Percentiles rank a stretch among this genome's conserved stretches.
These are phyloP conservation scores for Molorchus minor DNA, from an alignment of 2,888 invertebrate genomes.

Conservation along the genomic window DNA sequence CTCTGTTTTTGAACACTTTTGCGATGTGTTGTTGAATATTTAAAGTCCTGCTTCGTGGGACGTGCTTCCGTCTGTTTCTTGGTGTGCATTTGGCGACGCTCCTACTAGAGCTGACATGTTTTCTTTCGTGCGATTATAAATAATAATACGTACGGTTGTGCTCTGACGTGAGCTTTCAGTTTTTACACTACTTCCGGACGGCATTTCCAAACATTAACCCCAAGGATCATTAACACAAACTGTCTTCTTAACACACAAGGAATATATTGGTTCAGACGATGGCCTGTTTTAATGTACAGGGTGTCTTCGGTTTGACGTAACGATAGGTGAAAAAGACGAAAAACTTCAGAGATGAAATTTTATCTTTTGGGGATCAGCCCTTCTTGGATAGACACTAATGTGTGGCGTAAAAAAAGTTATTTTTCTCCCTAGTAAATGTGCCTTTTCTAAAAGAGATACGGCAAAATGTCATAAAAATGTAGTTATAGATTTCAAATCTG, in stretches of 20 bases:
- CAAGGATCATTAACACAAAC: slow-evolving; percentile 22
- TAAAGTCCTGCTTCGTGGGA: slow-evolving; percentile 49
- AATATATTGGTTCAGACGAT: slow-evolving; percentile 12
- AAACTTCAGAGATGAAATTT: too few relatives aligned
- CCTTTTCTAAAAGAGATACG: too few relatives aligned
- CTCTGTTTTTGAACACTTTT: slow-evolving; percentile 57
- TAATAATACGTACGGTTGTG: slow-evolving; percentile 44
- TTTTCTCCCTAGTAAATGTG: too few relatives aligned
- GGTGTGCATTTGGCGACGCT: slow-evolving; percentile 50
- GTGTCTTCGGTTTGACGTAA: too few relatives aligned
- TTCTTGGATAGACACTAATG: too few relatives aligned
- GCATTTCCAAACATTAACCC: slow-evolving; percentile 38
- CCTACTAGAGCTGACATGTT: slow-evolving; percentile 43
- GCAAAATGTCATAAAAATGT: too few relatives aligned
- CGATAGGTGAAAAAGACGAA: too few relatives aligned
- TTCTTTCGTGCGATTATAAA: slow-evolving; percentile 48
- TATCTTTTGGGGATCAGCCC: too few relatives aligned
- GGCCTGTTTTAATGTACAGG: slow-evolving; percentile 1
- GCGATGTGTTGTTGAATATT: slow-evolving; percentile 59
- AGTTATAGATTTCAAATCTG: too few relatives aligned
- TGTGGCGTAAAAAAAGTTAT: too few relatives aligned
- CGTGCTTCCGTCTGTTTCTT: slow-evolving; percentile 41
- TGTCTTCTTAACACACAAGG: slow-evolving; percentile 10
- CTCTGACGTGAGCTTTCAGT: slow-evolving; percentile 31
- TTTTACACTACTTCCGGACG: slow-evolving; percentile 38